Evolutionary conservation across 1,140 invertebrate genomes (phyloP).

Genomic region (Hycleus cichorii): DNA sequence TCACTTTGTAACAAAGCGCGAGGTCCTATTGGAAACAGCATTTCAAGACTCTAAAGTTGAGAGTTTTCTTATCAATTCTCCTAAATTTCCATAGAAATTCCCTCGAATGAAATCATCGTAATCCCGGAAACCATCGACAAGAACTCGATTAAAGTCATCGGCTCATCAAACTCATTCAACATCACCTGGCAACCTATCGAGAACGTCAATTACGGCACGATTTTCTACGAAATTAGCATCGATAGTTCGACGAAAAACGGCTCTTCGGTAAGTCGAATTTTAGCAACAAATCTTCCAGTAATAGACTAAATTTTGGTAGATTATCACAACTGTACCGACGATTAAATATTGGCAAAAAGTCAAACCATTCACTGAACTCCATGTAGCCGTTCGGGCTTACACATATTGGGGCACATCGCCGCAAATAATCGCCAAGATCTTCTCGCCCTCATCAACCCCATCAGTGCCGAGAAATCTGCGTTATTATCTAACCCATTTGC

Average conservation of each 20-base stretch:
- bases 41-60: too few relatives aligned
- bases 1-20: too few relatives aligned
- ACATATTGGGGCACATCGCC: constrained; percentile 76
- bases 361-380: constrained; percentile 58
- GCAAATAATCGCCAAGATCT: constrained; percentile 48
- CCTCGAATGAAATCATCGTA: constrained; percentile 48
- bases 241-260: constrained; percentile 39
- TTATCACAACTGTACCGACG: constrained; percentile 43
- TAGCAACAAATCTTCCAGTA: not conserved
- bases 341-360: constrained; percentile 46
- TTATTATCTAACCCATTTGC: constrained; percentile 53
- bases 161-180: constrained; percentile 67
- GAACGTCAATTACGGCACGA: constrained; percentile 68
- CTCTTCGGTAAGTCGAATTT: constrained; percentile 30
- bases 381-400: constrained; percentile 66
- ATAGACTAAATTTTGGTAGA: constrained; percentile 30
- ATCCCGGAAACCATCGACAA: constrained; percentile 59
- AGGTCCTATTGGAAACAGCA: too few relatives aligned
- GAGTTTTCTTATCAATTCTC: too few relatives aligned
- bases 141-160: constrained; percentile 56
- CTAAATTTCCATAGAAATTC: not conserved
- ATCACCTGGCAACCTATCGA: constrained; percentile 68
- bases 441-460: constrained; percentile 65
- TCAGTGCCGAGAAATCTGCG: constrained; percentile 61
- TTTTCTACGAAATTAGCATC: constrained; percentile 78